Evolutionary conservation across 1,140 invertebrate genomes (phyloP).

Genomic region (Drosophila triauraria): DNA sequence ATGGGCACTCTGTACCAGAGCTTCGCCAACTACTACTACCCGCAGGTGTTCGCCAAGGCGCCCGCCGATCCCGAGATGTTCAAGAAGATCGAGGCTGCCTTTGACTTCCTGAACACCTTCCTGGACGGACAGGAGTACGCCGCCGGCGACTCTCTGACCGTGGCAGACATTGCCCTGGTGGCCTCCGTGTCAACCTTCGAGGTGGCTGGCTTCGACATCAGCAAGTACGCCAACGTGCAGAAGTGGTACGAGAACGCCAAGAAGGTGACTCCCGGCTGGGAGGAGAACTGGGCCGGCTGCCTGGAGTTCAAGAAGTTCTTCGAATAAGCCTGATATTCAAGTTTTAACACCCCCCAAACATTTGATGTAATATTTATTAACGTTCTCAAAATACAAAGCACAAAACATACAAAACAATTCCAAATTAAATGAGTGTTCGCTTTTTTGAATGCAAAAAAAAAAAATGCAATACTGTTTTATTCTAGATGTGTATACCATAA

Average conservation of each 20-base stretch:
- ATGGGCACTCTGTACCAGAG: constrained; percentile 89
- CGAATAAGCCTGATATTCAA: constrained; percentile 58
- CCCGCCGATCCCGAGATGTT: constrained; percentile 88
- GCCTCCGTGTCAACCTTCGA: constrained; percentile 89
- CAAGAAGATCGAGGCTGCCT: constrained; percentile 88
- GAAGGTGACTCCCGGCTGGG: constrained; percentile 89
- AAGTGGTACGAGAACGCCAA: constrained; percentile 90
- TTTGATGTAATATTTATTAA: constrained; percentile 62
- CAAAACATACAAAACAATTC: constrained; percentile 38
- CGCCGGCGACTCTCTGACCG: constrained; percentile 89
- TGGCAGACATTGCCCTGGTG: constrained; percentile 89
- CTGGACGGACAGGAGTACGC: constrained; percentile 88
- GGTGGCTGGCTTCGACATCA: constrained; percentile 88
- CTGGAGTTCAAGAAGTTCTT: constrained; percentile 86
- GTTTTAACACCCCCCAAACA: constrained; percentile 22
- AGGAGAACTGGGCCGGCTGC: constrained; percentile 88
- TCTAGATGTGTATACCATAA: constrained; percentile 13
- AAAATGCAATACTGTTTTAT: constrained; percentile 1
- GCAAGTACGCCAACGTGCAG: constrained; percentile 89
- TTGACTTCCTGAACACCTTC: constrained; percentile 89
- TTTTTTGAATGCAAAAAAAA: constrained; percentile 44
- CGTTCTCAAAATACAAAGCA: constrained; percentile 13
- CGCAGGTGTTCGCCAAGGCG: constrained; percentile 88
- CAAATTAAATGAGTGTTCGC: constrained; percentile 51
- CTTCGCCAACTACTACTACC: constrained; percentile 89